These are phyloP conservation scores for Harpegnathos saltator DNA, from an alignment of 1,140 invertebrate species.

Conservation along the genomic window DNA sequence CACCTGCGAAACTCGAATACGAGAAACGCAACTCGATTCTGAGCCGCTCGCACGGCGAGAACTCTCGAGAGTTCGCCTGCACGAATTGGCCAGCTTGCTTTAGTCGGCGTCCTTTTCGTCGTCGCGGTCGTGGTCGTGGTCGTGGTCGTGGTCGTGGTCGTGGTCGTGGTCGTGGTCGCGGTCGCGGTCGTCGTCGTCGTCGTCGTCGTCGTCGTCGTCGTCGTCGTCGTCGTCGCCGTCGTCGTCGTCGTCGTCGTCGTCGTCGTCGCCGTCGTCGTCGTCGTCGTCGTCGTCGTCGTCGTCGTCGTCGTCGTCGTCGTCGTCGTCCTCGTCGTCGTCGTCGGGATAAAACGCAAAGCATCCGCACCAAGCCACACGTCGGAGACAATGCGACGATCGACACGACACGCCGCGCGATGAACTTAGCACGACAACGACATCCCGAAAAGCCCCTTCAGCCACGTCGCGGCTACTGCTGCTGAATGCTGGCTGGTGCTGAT, in stretches of 20 bases:
- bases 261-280: neutral
- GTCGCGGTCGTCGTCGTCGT: neutral
- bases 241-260: too few relatives aligned
- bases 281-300: too few relatives aligned
- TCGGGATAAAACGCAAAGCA: constrained; percentile 19
- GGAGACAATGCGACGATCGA: constrained; percentile 47
- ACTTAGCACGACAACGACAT: constrained; percentile 69
- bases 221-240: neutral
- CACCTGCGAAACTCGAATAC: constrained; percentile 23
- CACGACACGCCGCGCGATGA: constrained; percentile 69
- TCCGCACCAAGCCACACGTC: constrained; percentile 19
- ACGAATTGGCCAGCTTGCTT: neutral
- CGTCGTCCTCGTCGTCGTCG: neutral
- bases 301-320: too few relatives aligned
- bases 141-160: neutral
- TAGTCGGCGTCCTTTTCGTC: too few relatives aligned
- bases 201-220: too few relatives aligned
- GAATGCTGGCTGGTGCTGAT: constrained; percentile 74
- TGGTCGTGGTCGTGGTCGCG: neutral
- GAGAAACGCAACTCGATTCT: neutral
- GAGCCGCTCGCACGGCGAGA: neutral
- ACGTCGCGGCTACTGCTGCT: constrained; percentile 71
- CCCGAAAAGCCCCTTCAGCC: constrained; percentile 66
- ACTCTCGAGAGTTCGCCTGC: constrained; percentile 5
- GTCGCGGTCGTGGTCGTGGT: neutral